These are phyloP conservation scores for Pitta sordida DNA, from an alignment of 2,113 vertebrate genomes.

Conservation along the genomic window DNA sequence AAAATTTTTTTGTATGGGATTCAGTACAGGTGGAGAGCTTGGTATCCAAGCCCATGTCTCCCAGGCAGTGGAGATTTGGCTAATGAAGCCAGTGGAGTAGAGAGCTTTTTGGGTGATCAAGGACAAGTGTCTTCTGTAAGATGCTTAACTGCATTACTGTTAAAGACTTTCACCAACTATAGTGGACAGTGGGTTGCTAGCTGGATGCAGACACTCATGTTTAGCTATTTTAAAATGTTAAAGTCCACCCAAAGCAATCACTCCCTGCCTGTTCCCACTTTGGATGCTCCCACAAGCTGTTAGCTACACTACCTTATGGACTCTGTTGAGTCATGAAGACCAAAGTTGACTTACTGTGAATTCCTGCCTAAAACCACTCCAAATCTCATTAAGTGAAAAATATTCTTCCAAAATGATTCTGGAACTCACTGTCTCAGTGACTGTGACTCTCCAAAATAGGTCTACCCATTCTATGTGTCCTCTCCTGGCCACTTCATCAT, in stretches of 20 bases:
- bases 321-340: neutral
- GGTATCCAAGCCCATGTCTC: neutral
- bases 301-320: neutral
- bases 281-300: conserved; percentile 7
- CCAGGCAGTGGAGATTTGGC: neutral
- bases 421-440: neutral
- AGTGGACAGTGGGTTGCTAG: neutral
- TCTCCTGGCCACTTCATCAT: neutral
- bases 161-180: neutral
- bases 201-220: neutral
- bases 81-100: neutral
- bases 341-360: neutral
- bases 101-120: neutral
- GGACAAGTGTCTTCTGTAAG: neutral
- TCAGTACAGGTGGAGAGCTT: neutral
- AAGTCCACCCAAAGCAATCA: conserved; percentile 3
- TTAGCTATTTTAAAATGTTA: conserved; percentile 28
- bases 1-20: neutral
- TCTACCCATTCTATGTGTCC: neutral
- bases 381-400: neutral
- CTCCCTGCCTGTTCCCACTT: neutral
- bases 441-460: neutral
- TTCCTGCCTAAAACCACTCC: neutral
- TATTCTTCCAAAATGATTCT: neutral
- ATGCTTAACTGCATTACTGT: neutral